Conservation (phyloP, 1,140 invertebrate genomes). For the Leptinotarsa texana region DNA sequence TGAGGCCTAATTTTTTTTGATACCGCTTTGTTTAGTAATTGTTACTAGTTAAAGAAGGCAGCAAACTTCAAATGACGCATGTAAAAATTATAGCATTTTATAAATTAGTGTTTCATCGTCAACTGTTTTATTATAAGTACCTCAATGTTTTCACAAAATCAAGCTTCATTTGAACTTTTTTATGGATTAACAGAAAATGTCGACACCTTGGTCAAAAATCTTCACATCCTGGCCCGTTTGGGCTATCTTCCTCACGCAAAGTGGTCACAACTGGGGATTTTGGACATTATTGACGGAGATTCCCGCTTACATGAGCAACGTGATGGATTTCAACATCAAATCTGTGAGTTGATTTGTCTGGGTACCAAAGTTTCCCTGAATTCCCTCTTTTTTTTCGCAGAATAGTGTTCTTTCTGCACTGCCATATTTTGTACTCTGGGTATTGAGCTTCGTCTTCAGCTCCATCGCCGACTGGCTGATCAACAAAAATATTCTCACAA, state of each 20-base stretch:
- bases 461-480: constrained; percentile 66
- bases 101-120: background rate
- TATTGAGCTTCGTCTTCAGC: constrained; percentile 69
- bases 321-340: constrained; percentile 79
- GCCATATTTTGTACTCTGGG: constrained; percentile 77
- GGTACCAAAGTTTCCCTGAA: background rate
- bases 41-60: too few relatives aligned
- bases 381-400: constrained; percentile 56
- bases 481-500: constrained; percentile 59
- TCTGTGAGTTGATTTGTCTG: constrained; percentile 36
- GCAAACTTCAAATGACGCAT: too few relatives aligned
- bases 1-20: too few relatives aligned
- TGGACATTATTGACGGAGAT: constrained; percentile 90
- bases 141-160: background rate
- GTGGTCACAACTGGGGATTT: constrained; percentile 91
- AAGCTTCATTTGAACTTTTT: background rate
- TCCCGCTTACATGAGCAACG: constrained; percentile 84
- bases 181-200: constrained; percentile 33
- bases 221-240: constrained; percentile 78
- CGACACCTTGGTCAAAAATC: constrained; percentile 77
- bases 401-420: constrained; percentile 76
- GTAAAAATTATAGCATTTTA: background rate
- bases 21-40: too few relatives aligned
- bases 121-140: constrained; percentile 8
- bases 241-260: constrained; percentile 80